A percentile compares a stretch with the other conserved stretches of the same genome.
Evolutionary conservation across 1,140 invertebrate species (phyloP).

Genomic region (Diprion similis): DNA sequence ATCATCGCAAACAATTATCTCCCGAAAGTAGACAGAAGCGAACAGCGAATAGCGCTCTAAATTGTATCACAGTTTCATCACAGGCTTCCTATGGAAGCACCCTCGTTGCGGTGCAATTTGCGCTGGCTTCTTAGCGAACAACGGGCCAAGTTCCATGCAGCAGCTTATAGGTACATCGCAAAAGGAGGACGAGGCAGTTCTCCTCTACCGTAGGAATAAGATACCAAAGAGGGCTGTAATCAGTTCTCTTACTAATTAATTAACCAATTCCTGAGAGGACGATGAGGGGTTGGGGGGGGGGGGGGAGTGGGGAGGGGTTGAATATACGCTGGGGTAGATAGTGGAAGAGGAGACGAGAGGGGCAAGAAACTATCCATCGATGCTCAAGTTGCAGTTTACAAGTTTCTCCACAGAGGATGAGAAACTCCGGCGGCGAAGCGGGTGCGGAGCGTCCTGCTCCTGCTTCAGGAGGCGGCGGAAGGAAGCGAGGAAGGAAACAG

Average conservation of each 20-base stretch:
- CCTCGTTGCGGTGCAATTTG: neutral
- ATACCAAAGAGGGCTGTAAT: conserved; percentile 27
- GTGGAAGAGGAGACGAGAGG: too few relatives aligned
- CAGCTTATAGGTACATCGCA: neutral
- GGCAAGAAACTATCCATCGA: neutral
- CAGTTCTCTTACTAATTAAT: conserved; percentile 43
- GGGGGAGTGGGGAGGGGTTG: neutral
- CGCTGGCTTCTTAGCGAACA: neutral
- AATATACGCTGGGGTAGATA: too few relatives aligned
- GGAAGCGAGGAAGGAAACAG: too few relatives aligned
- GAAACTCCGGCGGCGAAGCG: neutral
- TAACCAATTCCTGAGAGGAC: conserved; percentile 27
- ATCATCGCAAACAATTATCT: neutral
- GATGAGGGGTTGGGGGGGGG: neutral
- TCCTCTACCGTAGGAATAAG: conserved; percentile 2
- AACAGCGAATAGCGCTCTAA: neutral
- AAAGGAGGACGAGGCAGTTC: neutral
- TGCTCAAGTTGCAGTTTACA: conserved; percentile 5
- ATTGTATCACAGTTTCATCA: neutral
- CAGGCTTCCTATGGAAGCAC: neutral
- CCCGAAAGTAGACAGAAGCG: neutral
- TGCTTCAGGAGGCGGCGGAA: too few relatives aligned
- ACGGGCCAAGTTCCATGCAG: neutral
- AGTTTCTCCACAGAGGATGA: neutral
- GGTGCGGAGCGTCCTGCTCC: neutral